Percentiles rank a stretch among this genome's conserved stretches.
Evolutionary conservation across 2,797 vertebrate genomes (phyloP).

Genomic region (Hippoglossus hippoglossus): DNA sequence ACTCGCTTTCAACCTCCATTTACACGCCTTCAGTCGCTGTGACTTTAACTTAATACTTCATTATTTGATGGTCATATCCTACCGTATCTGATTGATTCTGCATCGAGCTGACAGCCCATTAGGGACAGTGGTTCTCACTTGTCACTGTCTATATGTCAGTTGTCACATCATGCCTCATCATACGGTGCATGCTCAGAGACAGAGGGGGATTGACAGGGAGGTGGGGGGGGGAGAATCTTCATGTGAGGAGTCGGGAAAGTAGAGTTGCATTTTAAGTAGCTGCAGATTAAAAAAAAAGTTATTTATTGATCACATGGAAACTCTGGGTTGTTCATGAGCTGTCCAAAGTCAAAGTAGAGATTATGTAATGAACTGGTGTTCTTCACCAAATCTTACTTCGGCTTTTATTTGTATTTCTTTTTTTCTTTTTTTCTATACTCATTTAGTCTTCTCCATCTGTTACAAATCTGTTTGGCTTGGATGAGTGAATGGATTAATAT

Average conservation of each 20-base stretch:
- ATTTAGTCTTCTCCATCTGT: constrained; percentile 16
- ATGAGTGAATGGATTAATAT: constrained; percentile 23
- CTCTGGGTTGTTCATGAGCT: constrained; percentile 28
- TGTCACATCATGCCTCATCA: constrained; percentile 6
- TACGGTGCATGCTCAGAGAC: background rate
- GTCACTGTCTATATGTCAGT: constrained; percentile 28
- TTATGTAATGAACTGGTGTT: constrained; percentile 38
- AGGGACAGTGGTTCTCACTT: constrained; percentile 21
- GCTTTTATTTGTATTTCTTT: background rate
- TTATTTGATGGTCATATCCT: constrained; percentile 18
- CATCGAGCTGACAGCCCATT: constrained; percentile 18
- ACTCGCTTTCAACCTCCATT: constrained; percentile 16
- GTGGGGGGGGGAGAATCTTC: background rate
- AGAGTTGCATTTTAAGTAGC: background rate
- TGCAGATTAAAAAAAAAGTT: constrained; percentile 8
- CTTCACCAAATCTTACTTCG: background rate
- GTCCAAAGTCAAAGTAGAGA: constrained; percentile 36
- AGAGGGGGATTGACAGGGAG: constrained; percentile 5
- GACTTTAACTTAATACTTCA: constrained; percentile 1
- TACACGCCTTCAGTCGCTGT: background rate
- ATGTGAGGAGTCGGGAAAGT: background rate
- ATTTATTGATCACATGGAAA: constrained; percentile 37
- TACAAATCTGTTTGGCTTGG: constrained; percentile 1
- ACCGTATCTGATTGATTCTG: constrained; percentile 43
- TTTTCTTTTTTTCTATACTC: background rate